Base-by-base conservation (phyloP, 2,888 invertebrate genomes). In the Idaea biselata region DNA sequence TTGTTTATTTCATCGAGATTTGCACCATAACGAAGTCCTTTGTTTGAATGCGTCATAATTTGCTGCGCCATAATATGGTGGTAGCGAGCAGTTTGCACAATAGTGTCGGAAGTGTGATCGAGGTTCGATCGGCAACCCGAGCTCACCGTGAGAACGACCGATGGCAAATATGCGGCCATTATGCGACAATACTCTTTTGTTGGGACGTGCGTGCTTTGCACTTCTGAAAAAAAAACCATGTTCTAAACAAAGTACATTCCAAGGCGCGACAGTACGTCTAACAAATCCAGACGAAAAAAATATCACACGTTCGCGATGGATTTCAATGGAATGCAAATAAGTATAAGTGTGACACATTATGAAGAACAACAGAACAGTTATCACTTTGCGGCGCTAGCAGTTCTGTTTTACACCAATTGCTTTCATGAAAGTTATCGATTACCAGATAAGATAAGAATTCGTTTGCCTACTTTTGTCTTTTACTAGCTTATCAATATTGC, bases 141-240 rank as follows among this genome's bases (percentile, higher is more conserved):
- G 70, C 74, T 71, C 18, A 56, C 62, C 89, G 89, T 90, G 91
- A 84, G 90, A 90, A 89, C 75, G 69, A 65, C 73, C 66, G 68
- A 65, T 79, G 73, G 76, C 83, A 86, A 84, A 81, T 82, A 88
- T 88, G 88, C 84, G 81, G 87, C 87, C 84, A 86, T 86, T 80
- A 87, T 86, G 85, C 83, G 81, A 89, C 89, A 88, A 88, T 87
- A 79, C 79, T 73, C 83, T 81, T 82, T 86, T 86, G 83, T 87
- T 80, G 68, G 72, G 68, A 66, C 73, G 76, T 75, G 77, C 77
- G 72, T 74, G 73, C 63, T 68, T 73, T 68, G 71, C 67, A 67
- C 66, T 77, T 74, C 72, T 71, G 70, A 70, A 68, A 71, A 70
- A 68, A 71, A 69, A 63, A 63, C 61, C 31, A 64, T 62, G 64